These are phyloP conservation scores for Ophiodon elongatus DNA, from an alignment of 2,113 vertebrate genomes.

Conservation along the genomic window DNA sequence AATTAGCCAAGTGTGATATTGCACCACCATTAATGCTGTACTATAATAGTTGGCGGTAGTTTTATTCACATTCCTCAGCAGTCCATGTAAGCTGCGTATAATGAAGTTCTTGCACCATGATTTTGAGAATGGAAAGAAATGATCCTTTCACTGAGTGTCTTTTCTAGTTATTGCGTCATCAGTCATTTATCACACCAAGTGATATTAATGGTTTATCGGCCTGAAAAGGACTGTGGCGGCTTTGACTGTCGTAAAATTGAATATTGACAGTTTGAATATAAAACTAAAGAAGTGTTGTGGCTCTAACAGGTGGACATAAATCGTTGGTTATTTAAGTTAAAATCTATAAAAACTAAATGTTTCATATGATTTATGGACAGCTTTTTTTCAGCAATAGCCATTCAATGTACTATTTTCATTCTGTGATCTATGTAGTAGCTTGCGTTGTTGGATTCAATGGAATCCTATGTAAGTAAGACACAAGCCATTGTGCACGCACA, in stretches of 20 bases:
- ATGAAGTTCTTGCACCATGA: constrained; percentile 35
- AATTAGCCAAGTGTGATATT: constrained; percentile 69
- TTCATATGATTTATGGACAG: not conserved
- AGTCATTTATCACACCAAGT: constrained; percentile 50
- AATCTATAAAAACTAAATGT: too few relatives aligned
- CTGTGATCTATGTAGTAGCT: not conserved
- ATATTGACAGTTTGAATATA: not conserved
- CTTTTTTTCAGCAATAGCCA: not conserved
- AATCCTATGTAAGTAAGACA: not conserved
- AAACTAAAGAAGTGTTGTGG: not conserved
- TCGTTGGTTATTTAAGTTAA: not conserved
- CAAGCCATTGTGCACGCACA: too few relatives aligned
- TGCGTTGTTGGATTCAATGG: not conserved
- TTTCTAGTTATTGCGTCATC: constrained; percentile 52
- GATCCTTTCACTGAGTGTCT: constrained; percentile 40
- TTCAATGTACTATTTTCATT: not conserved
- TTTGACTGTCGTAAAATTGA: constrained; percentile 29
- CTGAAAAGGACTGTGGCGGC: constrained; percentile 7
- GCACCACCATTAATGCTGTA: constrained; percentile 35
- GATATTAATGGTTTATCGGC: constrained; percentile 20
- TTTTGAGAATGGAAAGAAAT: constrained; percentile 59
- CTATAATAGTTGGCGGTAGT: constrained; percentile 37
- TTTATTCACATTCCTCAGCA: constrained; percentile 37
- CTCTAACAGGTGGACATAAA: not conserved
- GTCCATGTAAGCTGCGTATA: constrained; percentile 29